These are phyloP conservation scores for Pentalonia nigronervosa DNA, from an alignment of 1,140 invertebrate species.

Conservation along the genomic window DNA sequence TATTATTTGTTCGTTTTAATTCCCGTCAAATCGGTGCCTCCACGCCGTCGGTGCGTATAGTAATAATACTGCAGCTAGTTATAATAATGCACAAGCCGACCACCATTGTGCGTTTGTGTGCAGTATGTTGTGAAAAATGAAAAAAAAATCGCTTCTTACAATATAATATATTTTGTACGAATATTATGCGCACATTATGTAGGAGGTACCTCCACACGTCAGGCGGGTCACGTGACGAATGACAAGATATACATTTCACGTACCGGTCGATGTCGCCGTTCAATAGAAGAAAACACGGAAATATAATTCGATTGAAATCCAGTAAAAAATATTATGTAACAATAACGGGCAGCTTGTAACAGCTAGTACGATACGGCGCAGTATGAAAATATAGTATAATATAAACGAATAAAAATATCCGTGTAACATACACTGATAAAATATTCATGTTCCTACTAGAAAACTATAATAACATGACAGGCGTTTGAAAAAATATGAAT, in stretches of 20 bases:
- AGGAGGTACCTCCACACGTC: no score
- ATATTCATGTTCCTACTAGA: neutral
- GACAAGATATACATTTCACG: neutral
- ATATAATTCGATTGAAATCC: neutral
- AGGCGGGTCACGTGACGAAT: neutral
- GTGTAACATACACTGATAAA: neutral
- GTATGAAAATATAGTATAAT: neutral
- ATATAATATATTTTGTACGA: neutral
- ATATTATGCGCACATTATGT: neutral
- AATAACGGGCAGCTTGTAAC: neutral
- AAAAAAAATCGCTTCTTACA: neutral
- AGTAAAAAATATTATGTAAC: neutral
- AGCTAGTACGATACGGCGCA: neutral
- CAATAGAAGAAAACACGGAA: neutral
- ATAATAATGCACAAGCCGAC: neutral
- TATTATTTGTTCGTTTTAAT: constrained; percentile 13
- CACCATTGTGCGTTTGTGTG: neutral
- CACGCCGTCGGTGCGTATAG: neutral
- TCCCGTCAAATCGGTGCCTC: neutral
- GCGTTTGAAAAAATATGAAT: neutral
- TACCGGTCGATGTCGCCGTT: neutral
- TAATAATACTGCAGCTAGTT: neutral
- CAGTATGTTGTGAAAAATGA: neutral
- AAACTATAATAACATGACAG: neutral
- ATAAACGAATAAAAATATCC: neutral